Percentiles rank a stretch among this genome's conserved stretches.
Conservation (phyloP, 2,113 vertebrate genomes). For the Calonectris borealis region DNA sequence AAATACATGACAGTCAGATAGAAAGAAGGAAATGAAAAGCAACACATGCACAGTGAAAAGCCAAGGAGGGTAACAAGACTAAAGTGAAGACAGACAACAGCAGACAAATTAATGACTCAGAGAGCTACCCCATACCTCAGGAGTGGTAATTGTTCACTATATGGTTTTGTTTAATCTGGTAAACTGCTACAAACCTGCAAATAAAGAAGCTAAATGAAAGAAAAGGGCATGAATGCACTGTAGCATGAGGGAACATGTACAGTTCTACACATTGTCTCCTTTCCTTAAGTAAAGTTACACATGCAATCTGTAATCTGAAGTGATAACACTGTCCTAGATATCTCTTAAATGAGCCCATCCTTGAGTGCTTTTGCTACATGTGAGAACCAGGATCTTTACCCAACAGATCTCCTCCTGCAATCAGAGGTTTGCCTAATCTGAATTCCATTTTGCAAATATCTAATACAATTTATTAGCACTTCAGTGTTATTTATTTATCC, state of each 20-base stretch:
- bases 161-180: not conserved
- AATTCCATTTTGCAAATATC: not conserved
- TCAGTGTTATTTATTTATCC: not conserved
- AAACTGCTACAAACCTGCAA: not conserved
- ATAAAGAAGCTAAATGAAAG: not conserved
- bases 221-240: not conserved
- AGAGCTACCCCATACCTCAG: not conserved
- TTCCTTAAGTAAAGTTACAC: not conserved
- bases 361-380: not conserved
- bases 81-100: not conserved
- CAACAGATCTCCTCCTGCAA: not conserved
- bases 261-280: not conserved
- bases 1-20: not conserved
- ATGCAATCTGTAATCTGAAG: not conserved
- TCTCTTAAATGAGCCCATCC: not conserved
- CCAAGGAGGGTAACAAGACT: not conserved
- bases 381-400: not conserved
- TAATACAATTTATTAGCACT: not conserved
- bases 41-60: not conserved
- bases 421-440: not conserved
- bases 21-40: constrained; percentile 6
- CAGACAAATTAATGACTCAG: not conserved
- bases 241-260: accelerated
- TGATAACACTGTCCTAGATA: not conserved
- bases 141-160: not conserved